Evolutionary conservation across 1,140 invertebrate genomes (phyloP).

Genomic region (Aphelenchoides besseyi): DNA sequence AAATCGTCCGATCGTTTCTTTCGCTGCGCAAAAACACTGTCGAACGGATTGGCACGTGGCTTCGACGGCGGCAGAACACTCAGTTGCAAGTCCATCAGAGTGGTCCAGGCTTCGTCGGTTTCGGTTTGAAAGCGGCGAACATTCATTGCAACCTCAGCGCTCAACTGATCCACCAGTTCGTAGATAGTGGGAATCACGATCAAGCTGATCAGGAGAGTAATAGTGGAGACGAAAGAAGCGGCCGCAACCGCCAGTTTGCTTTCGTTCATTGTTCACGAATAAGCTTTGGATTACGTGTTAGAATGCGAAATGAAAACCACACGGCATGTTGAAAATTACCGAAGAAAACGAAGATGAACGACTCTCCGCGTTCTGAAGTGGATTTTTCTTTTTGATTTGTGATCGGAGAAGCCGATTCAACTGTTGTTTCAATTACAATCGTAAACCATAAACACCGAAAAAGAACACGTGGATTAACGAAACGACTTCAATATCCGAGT

Average conservation of each 20-base stretch:
- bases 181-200: slow-evolving; percentile 1
- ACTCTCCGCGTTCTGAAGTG: no score
- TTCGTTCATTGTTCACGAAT: not conserved
- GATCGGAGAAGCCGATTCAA: no score
- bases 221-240: not conserved
- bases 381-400: no score
- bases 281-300: not conserved
- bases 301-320: not conserved
- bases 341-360: not conserved
- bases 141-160: not conserved
- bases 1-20: not conserved
- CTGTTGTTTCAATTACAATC: no score
- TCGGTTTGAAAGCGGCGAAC: not conserved
- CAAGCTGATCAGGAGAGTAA: not conserved
- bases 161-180: not conserved
- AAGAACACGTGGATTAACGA: no score
- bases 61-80: not conserved
- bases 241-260: not conserved
- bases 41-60: not conserved
- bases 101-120: not conserved
- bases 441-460: no score
- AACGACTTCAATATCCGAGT: no score
- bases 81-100: not conserved
- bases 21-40: not conserved
- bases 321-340: not conserved